These are phyloP conservation scores for Oegoconia quadripuncta DNA, from an alignment of 2,888 invertebrate species.

Conservation along the genomic window DNA sequence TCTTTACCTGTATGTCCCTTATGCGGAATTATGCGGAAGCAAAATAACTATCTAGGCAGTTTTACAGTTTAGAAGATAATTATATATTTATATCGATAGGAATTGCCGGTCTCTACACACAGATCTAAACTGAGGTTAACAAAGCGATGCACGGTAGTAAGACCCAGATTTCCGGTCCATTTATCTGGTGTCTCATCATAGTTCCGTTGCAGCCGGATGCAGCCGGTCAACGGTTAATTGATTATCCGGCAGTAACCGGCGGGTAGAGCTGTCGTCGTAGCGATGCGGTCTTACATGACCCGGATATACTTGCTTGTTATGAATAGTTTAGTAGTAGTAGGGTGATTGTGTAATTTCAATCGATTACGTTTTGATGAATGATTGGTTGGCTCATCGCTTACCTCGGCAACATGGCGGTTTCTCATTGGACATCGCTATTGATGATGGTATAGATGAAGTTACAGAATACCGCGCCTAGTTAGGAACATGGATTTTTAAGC, in stretches of 20 bases:
- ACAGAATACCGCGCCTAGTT: no score
- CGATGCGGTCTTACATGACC: not conserved
- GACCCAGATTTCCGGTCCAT: conserved; percentile 56
- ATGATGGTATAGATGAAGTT: no score
- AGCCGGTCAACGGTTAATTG: conserved; percentile 72
- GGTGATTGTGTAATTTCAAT: not conserved
- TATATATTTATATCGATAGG: no score
- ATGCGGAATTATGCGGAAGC: no score
- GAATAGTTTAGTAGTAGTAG: not conserved
- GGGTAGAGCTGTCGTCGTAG: not conserved
- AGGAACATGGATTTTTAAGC: no score
- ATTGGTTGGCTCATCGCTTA: not conserved
- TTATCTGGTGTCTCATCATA: conserved; percentile 63
- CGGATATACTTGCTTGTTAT: not conserved
- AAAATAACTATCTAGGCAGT: no score
- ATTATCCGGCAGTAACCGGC: conserved; percentile 62
- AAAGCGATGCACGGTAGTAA: conserved; percentile 16
- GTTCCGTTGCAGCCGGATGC: conserved; percentile 68
- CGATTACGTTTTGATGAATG: not conserved
- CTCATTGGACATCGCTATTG: no score
- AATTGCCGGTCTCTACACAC: no score
- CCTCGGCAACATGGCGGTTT: no score
- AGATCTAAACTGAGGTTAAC: no score
- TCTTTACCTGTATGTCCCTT: no score
- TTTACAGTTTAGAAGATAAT: no score